Conservation (phyloP, 2,113 vertebrate genomes). For the Microcebus murinus region DNA sequence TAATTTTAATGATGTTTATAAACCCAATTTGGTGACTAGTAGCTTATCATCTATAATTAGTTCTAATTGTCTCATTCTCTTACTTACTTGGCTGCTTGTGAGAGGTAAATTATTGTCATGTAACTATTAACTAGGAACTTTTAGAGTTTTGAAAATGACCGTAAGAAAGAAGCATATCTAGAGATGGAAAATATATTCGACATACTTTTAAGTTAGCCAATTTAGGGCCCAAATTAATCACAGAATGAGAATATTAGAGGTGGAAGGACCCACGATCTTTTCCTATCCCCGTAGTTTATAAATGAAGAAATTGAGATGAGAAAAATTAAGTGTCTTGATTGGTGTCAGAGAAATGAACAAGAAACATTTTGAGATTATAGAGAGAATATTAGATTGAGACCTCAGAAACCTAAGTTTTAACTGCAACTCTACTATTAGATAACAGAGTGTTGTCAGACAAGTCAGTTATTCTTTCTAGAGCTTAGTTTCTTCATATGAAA, state of each 20-base stretch:
- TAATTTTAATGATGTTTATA: background rate
- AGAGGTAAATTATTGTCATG: background rate
- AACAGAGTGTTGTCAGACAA: background rate
- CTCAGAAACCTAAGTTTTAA: background rate
- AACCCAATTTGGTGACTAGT: background rate
- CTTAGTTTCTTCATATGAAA: background rate
- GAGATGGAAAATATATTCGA: background rate
- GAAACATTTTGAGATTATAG: background rate
- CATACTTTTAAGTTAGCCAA: background rate
- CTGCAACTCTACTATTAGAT: background rate
- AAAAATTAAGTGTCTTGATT: slow-evolving; percentile 33
- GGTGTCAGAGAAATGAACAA: background rate
- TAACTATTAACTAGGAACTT: background rate
- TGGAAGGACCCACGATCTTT: background rate
- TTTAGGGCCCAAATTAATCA: background rate
- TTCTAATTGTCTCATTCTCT: slow-evolving; percentile 30
- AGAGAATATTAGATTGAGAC: slow-evolving; percentile 12
- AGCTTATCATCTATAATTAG: background rate
- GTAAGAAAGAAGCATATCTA: background rate
- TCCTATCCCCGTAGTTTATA: background rate
- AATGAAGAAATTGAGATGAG: slow-evolving; percentile 28
- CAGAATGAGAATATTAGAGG: background rate
- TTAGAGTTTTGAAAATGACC: slow-evolving; percentile 30
- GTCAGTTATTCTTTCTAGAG: background rate
- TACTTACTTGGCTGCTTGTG: slow-evolving; percentile 7